A percentile compares a stretch with the other conserved stretches of the same genome.
Conservation (phyloP, 2,888 invertebrate species). For the Diarsia brunnea region DNA sequence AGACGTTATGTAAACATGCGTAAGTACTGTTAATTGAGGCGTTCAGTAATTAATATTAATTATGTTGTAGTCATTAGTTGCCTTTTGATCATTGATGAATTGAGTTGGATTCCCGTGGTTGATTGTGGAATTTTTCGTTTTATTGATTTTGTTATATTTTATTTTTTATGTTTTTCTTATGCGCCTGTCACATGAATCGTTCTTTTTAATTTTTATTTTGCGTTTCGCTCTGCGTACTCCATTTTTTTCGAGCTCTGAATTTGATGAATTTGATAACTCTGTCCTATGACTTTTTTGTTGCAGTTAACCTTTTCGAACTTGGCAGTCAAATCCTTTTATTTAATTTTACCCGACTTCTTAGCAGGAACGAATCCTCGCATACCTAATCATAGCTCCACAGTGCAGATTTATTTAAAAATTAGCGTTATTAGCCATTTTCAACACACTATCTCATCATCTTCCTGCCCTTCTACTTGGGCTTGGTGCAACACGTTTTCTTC, state of each 20-base stretch:
- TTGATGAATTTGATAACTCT: not conserved
- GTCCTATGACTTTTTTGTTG: too few relatives aligned
- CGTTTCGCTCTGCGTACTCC: too few relatives aligned
- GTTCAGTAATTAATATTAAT: slow-evolving; percentile 35
- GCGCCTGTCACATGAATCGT: too few relatives aligned
- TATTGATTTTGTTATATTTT: not conserved
- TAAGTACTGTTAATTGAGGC: slow-evolving; percentile 42
- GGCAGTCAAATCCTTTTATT: not conserved
- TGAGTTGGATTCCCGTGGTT: not conserved
- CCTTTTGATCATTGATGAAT: slow-evolving; percentile 21
- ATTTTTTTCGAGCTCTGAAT: not conserved
- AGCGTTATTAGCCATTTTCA: not conserved
- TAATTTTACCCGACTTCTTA: not conserved
- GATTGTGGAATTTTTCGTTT: not conserved
- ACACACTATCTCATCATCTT: not conserved
- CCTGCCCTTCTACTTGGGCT: too few relatives aligned
- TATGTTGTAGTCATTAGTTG: slow-evolving; percentile 29
- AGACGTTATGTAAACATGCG: slow-evolving; percentile 42
- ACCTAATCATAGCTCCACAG: not conserved
- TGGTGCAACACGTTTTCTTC: too few relatives aligned
- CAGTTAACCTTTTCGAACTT: not conserved
- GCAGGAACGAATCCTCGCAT: not conserved
- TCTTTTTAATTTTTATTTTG: too few relatives aligned
- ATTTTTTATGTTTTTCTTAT: too few relatives aligned
- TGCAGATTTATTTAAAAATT: not conserved